Conservation (phyloP, 2,797 vertebrate species). For the Anguilla megastoma region DNA sequence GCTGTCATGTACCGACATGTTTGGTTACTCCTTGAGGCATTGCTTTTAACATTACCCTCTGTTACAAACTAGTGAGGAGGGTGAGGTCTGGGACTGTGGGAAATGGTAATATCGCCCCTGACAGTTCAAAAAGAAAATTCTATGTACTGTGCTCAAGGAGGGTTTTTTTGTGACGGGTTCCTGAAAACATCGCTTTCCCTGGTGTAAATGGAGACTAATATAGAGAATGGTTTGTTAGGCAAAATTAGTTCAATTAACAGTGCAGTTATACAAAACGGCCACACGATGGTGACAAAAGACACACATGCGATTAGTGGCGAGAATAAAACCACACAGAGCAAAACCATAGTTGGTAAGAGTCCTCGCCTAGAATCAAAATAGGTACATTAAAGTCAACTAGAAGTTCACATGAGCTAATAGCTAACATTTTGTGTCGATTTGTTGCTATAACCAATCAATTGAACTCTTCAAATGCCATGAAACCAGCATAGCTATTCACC, state of each 20-base stretch:
- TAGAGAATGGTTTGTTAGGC: not conserved
- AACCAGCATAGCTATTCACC: not conserved
- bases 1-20: not conserved
- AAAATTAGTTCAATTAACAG: not conserved
- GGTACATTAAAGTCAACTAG: not conserved
- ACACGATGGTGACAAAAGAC: not conserved
- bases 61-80: not conserved
- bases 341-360: not conserved
- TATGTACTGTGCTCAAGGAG: not conserved
- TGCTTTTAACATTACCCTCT: not conserved
- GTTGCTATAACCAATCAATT: not conserved
- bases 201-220: not conserved
- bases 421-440: not conserved
- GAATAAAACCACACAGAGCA: not conserved
- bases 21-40: not conserved
- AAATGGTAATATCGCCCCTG: not conserved
- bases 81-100: not conserved
- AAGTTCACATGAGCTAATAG: not conserved
- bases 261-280: not conserved
- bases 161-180: not conserved
- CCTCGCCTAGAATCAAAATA: not conserved
- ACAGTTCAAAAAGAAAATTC: not conserved
- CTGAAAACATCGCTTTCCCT: not conserved
- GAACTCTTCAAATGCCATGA: not conserved
- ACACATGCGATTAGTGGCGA: not conserved